Evolutionary conservation across 1,140 invertebrate species (phyloP).

Genomic region (Trigoniulus corallinus): DNA sequence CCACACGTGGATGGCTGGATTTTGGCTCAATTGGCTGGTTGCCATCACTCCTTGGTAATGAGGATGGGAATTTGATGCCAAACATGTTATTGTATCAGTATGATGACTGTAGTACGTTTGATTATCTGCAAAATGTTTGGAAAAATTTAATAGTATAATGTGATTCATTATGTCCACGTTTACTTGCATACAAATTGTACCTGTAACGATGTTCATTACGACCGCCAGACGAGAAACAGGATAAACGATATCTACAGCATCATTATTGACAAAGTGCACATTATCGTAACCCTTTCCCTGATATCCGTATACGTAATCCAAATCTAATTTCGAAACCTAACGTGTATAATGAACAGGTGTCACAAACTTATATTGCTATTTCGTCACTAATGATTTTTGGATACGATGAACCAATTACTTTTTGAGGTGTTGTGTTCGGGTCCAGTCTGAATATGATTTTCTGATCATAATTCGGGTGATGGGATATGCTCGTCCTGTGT

Average conservation of each 20-base stretch:
- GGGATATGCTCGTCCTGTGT: too few relatives aligned
- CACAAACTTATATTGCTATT: too few relatives aligned
- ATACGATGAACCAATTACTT: too few relatives aligned
- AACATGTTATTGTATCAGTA: constrained; percentile 29
- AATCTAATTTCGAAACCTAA: neutral
- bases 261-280: constrained; percentile 26
- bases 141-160: too few relatives aligned
- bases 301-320: constrained; percentile 26
- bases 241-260: constrained; percentile 26
- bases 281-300: constrained; percentile 29
- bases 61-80: constrained; percentile 25
- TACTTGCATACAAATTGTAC: too few relatives aligned
- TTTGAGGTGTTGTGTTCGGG: too few relatives aligned
- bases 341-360: neutral
- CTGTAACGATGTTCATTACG: constrained; percentile 24
- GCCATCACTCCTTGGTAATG: constrained; percentile 26
- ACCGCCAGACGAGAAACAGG: constrained; percentile 29
- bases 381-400: too few relatives aligned
- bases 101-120: constrained; percentile 29
- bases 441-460: too few relatives aligned
- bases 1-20: constrained; percentile 24
- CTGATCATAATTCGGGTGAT: too few relatives aligned
- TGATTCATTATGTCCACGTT: too few relatives aligned
- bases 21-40: constrained; percentile 26
- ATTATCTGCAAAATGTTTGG: constrained; percentile 20